These are phyloP conservation scores for Geophilus truncorum DNA, from an alignment of 2,888 invertebrate genomes.

Conservation along the genomic window DNA sequence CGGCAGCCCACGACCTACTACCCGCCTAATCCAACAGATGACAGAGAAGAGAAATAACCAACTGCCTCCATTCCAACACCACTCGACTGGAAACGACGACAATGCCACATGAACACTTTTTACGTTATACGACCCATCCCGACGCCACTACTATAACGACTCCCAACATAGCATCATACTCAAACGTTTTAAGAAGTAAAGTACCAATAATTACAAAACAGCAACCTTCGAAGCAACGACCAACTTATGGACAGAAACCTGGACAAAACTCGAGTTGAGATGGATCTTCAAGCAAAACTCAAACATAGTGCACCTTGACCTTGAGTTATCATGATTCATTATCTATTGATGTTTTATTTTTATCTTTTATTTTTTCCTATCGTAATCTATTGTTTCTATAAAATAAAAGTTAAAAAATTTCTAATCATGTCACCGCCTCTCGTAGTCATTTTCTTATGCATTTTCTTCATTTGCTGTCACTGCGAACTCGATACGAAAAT, in stretches of 20 bases:
- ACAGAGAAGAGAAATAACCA: too few species aligned
- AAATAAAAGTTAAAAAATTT: not conserved
- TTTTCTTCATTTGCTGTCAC: not conserved
- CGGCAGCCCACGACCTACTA: too few species aligned
- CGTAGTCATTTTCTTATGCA: not conserved
- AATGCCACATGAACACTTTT: too few species aligned
- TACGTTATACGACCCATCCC: too few species aligned
- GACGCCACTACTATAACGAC: too few species aligned
- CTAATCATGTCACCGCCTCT: not conserved
- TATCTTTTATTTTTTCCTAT: not conserved
- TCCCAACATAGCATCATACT: too few species aligned
- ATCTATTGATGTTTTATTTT: not conserved
- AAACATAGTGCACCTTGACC: slow-evolving; percentile 37
- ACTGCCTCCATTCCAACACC: too few species aligned
- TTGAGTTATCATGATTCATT: too few species aligned
- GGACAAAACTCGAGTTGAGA: slow-evolving; percentile 48
- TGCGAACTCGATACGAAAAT: not conserved
- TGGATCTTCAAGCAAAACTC: slow-evolving; percentile 49
- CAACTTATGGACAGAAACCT: slow-evolving; percentile 47
- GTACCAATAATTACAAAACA: too few species aligned
- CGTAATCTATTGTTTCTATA: not conserved
- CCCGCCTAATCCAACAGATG: too few species aligned
- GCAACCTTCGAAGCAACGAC: slow-evolving; percentile 44
- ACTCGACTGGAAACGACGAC: too few species aligned
- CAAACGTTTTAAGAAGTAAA: too few species aligned